Conservation (phyloP, 2,113 vertebrate genomes). For the Podarcis cretensis region DNA sequence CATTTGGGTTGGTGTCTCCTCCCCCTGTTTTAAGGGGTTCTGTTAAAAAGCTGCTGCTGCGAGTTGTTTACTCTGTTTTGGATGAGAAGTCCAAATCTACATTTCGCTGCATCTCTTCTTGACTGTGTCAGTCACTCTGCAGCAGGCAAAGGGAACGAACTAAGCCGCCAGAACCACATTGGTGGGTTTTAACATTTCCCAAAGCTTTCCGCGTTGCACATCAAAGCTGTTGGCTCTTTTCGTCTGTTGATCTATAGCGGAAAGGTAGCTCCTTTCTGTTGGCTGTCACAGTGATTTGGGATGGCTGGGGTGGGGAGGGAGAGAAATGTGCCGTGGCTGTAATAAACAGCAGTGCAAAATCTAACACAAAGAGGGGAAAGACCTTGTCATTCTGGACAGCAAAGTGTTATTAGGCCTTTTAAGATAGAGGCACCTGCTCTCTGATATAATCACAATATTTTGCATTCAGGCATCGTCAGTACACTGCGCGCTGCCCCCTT, state of each 20-base stretch:
- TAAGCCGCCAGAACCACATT: not conserved
- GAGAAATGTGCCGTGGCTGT: not conserved
- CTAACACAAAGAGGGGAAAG: not conserved
- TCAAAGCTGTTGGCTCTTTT: constrained; percentile 5
- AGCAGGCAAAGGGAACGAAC: not conserved
- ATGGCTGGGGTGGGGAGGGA: not conserved
- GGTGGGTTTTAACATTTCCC: not conserved
- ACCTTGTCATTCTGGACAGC: not conserved
- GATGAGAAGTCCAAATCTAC: not conserved
- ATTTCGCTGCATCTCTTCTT: not conserved
- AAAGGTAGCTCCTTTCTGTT: not conserved
- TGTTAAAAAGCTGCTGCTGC: not conserved
- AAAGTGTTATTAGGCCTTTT: not conserved
- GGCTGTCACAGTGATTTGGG: not conserved
- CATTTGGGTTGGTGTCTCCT: no score
- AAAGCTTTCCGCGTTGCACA: not conserved
- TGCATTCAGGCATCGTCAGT: not conserved
- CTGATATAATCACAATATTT: not conserved
- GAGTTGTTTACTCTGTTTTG: not conserved
- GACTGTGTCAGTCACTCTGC: not conserved
- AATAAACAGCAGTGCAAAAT: not conserved
- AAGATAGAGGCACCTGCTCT: not conserved
- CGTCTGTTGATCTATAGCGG: not conserved
- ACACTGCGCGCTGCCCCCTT: not conserved
- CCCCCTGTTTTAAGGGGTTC: not conserved